These are phyloP conservation scores for Ameiurus melas DNA, from an alignment of 2,113 vertebrate genomes.

Conservation along the genomic window DNA sequence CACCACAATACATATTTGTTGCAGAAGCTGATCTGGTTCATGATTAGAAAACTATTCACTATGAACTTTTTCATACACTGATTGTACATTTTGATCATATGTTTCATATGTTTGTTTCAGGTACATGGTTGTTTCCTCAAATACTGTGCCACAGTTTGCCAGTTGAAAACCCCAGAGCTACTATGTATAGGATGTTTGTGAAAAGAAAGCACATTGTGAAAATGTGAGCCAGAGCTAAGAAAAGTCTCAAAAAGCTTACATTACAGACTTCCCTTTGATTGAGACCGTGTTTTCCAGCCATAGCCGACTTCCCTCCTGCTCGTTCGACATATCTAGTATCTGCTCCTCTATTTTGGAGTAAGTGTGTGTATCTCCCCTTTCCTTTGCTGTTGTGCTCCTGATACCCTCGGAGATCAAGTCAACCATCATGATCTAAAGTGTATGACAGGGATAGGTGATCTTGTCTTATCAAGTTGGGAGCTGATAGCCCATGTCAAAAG, in stretches of 20 bases:
- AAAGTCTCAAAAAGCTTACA: neutral
- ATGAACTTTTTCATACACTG: neutral
- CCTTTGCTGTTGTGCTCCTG: neutral
- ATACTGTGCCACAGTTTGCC: neutral
- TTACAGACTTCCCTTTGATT: neutral
- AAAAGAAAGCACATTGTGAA: constrained; percentile 33
- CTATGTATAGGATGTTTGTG: constrained; percentile 10
- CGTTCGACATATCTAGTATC: neutral
- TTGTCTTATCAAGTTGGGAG: constrained; percentile 47
- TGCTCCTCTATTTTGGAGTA: constrained; percentile 22
- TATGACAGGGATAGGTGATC: constrained; percentile 44
- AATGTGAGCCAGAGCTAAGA: constrained; percentile 2
- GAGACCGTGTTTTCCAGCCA: neutral
- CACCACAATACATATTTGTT: neutral
- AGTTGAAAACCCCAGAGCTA: neutral
- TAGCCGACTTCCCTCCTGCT: neutral
- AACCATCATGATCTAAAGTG: constrained; percentile 37
- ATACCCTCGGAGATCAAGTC: constrained; percentile 35
- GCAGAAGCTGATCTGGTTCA: neutral
- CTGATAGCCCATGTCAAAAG: constrained; percentile 53
- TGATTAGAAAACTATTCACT: neutral
- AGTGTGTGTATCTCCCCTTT: neutral
- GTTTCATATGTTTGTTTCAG: neutral
- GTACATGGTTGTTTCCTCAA: neutral
- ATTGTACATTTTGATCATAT: neutral